phyloP scores from a whole-genome alignment of 2,888 invertebrate genomes.

The Julus scandinavius region DNA sequence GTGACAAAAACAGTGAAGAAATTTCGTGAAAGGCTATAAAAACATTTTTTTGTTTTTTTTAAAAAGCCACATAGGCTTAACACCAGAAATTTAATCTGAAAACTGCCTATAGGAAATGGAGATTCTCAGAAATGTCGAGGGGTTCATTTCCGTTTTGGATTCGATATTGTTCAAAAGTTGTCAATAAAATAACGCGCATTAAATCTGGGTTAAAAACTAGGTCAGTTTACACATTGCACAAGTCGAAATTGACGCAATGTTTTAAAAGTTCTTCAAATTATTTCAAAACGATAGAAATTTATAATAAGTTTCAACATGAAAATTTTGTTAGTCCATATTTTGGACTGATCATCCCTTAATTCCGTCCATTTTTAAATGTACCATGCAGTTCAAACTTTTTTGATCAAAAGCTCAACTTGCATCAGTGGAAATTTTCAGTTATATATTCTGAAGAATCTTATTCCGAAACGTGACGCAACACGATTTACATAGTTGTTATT shows the following conservation, averaged over 20 bases:
- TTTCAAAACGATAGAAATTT: too few relatives aligned
- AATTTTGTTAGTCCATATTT: neutral
- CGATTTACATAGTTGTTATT: neutral
- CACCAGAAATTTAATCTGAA: conserved; percentile 37
- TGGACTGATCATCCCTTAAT: too few relatives aligned
- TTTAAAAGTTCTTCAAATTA: neutral
- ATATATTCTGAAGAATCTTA: too few relatives aligned
- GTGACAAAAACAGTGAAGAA: neutral
- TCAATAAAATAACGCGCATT: conserved; percentile 34
- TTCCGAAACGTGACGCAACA: neutral
- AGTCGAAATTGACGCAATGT: neutral
- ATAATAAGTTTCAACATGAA: too few relatives aligned
- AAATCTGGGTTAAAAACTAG: conserved; percentile 15
- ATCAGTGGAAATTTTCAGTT: too few relatives aligned
- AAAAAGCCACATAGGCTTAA: conserved; percentile 14
- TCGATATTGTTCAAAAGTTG: conserved; percentile 36
- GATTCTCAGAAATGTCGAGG: neutral
- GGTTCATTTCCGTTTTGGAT: conserved; percentile 36
- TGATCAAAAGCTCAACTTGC: too few relatives aligned
- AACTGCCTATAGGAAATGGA: conserved; percentile 16
- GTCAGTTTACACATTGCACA: conserved; percentile 22
- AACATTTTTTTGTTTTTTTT: conserved; percentile 20
- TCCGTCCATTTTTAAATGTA: neutral
- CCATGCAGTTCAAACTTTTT: neutral
- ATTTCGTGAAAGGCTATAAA: conserved; percentile 43